Conservation (phyloP, 2,797 vertebrate genomes). For the Artibeus jamaicensis region DNA sequence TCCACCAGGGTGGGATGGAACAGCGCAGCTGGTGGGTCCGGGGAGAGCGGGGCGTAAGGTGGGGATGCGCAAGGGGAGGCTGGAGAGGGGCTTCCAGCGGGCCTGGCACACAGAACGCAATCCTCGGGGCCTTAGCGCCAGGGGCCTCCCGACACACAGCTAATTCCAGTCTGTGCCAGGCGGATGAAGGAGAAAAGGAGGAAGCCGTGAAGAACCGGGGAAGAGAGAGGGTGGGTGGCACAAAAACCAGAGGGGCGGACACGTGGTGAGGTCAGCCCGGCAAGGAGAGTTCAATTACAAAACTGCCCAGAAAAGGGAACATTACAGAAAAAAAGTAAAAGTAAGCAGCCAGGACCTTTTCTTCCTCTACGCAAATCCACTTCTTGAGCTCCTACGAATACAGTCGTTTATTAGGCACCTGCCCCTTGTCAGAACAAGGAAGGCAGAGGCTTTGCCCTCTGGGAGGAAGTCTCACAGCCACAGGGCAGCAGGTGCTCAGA, state of each 20-base stretch:
- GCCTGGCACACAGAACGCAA: neutral
- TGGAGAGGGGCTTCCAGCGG: neutral
- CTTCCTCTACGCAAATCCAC: neutral
- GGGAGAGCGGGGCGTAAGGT: fast-evolving
- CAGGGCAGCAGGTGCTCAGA: neutral
- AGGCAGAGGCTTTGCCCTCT: neutral
- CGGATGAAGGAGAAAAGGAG: fast-evolving
- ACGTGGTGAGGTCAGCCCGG: neutral
- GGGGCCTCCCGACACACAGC: neutral
- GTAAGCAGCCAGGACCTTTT: neutral
- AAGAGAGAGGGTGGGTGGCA: neutral
- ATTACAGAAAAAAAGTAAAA: neutral
- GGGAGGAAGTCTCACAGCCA: fast-evolving
- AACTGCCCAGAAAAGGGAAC: neutral
- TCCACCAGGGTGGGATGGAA: neutral
- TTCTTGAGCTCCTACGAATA: neutral
- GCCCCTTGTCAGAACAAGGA: neutral
- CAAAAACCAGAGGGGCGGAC: neutral
- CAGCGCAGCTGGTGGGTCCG: neutral
- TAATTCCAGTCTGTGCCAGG: neutral
- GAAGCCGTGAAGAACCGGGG: neutral
- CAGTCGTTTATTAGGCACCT: neutral
- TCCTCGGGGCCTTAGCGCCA: neutral
- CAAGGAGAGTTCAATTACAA: neutral
- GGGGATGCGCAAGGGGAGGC: fast-evolving